Conservation (phyloP, 2,888 invertebrate species). For the Clostera curtula region DNA sequence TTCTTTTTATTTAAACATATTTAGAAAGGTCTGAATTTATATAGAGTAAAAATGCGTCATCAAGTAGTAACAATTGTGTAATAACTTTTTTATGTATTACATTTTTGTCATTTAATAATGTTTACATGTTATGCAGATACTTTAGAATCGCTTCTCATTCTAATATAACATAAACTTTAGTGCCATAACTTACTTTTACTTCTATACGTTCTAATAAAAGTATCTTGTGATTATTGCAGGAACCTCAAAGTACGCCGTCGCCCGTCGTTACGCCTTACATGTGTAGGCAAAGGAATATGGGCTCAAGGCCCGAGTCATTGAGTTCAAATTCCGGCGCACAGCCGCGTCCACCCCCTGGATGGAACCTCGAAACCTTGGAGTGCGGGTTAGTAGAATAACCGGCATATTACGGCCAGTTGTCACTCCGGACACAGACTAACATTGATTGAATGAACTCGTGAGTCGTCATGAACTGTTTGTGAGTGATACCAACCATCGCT, state of each 20-base stretch:
- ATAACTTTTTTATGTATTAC: no score
- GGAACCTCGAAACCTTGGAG: constrained; percentile 62
- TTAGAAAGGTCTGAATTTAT: no score
- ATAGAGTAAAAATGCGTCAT: no score
- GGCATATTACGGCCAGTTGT: not conserved
- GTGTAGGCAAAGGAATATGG: constrained; percentile 85
- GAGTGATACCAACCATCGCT: no score
- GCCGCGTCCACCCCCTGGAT: constrained; percentile 28
- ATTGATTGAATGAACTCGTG: not conserved
- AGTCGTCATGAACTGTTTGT: not conserved
- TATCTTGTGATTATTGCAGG: constrained; percentile 36
- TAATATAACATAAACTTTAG: no score
- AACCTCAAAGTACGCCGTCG: constrained; percentile 78
- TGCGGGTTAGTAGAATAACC: constrained; percentile 54
- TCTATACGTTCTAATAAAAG: not conserved
- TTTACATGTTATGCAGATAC: no score
- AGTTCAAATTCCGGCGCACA: constrained; percentile 42
- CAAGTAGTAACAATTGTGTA: no score
- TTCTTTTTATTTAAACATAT: no score
- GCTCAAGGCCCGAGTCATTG: constrained; percentile 66
- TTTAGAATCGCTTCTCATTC: no score
- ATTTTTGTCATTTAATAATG: no score
- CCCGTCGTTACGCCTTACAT: constrained; percentile 87
- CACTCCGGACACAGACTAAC: not conserved
- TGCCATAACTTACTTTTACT: no score